Evolutionary conservation across 2,888 invertebrate species (phyloP).

Genomic region (Rhorus exstirpatorius): DNA sequence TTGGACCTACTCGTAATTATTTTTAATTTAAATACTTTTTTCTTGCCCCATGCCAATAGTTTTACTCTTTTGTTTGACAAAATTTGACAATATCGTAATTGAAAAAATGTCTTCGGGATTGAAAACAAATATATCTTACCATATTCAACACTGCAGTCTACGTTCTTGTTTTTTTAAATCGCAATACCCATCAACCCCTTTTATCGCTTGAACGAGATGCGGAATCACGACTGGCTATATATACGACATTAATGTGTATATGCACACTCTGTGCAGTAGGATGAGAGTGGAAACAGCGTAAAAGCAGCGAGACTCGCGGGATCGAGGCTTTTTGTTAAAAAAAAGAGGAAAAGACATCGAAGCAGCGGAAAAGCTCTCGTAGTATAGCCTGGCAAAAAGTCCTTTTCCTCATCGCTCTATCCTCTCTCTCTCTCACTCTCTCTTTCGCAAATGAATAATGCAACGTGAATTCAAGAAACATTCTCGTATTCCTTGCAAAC

Average conservation of each 20-base stretch:
- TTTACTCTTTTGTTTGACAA: too few relatives aligned
- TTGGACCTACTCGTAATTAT: too few relatives aligned
- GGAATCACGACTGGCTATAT: neutral
- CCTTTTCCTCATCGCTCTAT: too few relatives aligned
- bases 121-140: neutral
- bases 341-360: conserved; percentile 43
- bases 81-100: too few relatives aligned
- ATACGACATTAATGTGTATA: neutral
- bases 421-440: conserved; percentile 36
- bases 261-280: too few relatives aligned
- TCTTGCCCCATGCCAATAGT: too few relatives aligned
- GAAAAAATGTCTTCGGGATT: neutral
- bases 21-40: too few relatives aligned
- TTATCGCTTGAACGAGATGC: neutral
- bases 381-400: conserved; percentile 43
- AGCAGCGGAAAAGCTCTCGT: conserved; percentile 43
- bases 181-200: neutral
- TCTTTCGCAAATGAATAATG: conserved; percentile 70
- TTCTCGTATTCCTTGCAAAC: conserved; percentile 67
- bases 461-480: conserved; percentile 71
- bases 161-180: neutral
- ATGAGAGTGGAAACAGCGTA: too few relatives aligned
- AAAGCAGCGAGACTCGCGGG: too few relatives aligned
- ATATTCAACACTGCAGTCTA: neutral
- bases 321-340: neutral